Conservation (phyloP, 1,140 invertebrate genomes). For the Pseudomyrmex concolor region DNA sequence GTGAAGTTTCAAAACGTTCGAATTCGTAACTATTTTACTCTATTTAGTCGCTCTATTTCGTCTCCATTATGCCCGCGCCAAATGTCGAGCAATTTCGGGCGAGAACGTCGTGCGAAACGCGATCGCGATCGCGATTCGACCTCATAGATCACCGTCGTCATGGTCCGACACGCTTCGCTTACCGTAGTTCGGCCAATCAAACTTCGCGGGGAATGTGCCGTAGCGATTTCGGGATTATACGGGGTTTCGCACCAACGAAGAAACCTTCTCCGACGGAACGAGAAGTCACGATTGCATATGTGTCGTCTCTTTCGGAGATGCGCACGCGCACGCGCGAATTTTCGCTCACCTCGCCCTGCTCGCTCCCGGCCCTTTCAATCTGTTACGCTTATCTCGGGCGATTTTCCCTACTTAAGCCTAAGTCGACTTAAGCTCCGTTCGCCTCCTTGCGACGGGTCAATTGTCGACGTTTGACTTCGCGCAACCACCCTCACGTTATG, state of each 20-base stretch:
- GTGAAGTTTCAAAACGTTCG: constrained; percentile 1
- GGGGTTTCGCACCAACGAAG: constrained; percentile 21
- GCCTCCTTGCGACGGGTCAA: constrained; percentile 54
- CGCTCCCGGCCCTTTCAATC: constrained; percentile 56
- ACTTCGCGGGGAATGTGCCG: constrained; percentile 49
- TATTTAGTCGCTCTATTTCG: constrained; percentile 17
- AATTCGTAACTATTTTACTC: background rate
- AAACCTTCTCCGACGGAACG: background rate
- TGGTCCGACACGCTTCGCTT: constrained; percentile 41
- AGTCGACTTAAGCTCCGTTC: constrained; percentile 56
- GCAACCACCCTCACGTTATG: constrained; percentile 12
- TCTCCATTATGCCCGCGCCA: background rate
- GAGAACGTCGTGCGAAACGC: constrained; percentile 16
- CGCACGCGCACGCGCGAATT: constrained; percentile 23
- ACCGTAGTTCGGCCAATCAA: constrained; percentile 54
- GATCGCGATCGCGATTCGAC: constrained; percentile 31
- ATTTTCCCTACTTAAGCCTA: constrained; percentile 62
- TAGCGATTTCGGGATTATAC: constrained; percentile 53
- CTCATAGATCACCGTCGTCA: constrained; percentile 39
- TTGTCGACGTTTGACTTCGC: constrained; percentile 57
- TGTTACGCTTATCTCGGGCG: constrained; percentile 56
- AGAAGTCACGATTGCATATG: background rate
- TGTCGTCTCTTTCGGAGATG: background rate
- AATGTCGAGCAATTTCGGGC: constrained; percentile 1
- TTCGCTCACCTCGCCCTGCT: background rate